Evolutionary conservation across 2,888 invertebrate genomes (phyloP).

Genomic region (Peribatodes rhomboidaria): DNA sequence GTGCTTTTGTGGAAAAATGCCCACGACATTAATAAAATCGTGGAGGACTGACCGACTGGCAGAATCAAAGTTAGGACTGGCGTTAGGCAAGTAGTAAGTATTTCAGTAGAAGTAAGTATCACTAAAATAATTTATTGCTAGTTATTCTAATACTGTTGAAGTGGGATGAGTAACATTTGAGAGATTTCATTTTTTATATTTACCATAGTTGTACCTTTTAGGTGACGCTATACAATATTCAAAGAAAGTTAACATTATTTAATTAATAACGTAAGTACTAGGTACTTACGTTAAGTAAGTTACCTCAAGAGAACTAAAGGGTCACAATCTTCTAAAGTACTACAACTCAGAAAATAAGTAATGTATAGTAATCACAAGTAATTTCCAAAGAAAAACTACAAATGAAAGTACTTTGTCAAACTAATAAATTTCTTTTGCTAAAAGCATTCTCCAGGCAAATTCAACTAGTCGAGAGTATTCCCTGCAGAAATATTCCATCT

Average conservation of each 20-base stretch:
- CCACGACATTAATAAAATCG: slow-evolving; percentile 79
- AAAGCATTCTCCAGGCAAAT: slow-evolving; percentile 22
- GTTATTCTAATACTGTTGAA: neutral
- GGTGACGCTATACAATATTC: no score
- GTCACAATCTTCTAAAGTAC: slow-evolving; percentile 7
- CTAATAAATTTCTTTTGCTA: slow-evolving; percentile 29
- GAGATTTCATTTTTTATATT: no score
- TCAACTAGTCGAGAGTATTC: slow-evolving; percentile 35
- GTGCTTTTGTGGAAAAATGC: slow-evolving; percentile 84
- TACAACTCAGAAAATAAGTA: neutral
- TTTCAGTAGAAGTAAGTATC: slow-evolving; percentile 39
- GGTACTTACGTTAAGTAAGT: neutral
- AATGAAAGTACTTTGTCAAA: slow-evolving; percentile 21
- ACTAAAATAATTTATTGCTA: neutral
- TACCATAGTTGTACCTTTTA: no score
- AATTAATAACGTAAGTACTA: no score
- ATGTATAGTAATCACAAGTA: neutral
- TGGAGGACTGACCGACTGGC: slow-evolving; percentile 60
- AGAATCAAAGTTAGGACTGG: slow-evolving; percentile 75
- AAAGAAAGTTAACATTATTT: no score
- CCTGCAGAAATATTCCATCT: slow-evolving; percentile 41
- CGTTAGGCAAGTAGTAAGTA: slow-evolving; percentile 35
- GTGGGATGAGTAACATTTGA: neutral
- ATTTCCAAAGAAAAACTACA: slow-evolving; percentile 12
- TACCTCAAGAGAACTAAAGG: neutral